Base-by-base conservation (phyloP, 2,888 invertebrate species). In the Tachystola acroxantha region DNA sequence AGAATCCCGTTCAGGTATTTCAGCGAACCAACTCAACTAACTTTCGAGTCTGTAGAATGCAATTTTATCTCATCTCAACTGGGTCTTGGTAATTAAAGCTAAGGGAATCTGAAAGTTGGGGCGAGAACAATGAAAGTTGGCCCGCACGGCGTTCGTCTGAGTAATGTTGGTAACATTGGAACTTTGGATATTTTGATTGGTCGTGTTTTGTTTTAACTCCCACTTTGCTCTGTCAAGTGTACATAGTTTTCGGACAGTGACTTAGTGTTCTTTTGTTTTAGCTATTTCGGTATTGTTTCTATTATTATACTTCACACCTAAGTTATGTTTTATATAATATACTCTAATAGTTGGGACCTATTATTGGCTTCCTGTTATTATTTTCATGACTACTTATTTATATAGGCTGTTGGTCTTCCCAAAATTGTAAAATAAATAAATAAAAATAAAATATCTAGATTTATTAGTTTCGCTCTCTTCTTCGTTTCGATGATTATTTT, bases 61-160 rank as follows among this genome's bases (percentile, higher is more conserved):
- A 56, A 61, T 58, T 61, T 53, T 50, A 54, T 57, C 54, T 42
- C 50, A 50, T 45, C 44, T 39, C 36, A 14, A 48, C 43, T 48
- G 47, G 40, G 44, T 50, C 45, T 43, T 28, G 48, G 54, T 53
- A 57, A 61, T 61, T 63, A 59, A 56, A 53, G 47, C 48, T 51
- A 45, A 48, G 46, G 53, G 52, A 58, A 53, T 56, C 47, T 36
- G 30, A 40, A 51, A 50, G 46, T 53, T 48, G 36, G n/a, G n/a
- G 14, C 7, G 33, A 30, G 40, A 34, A 24, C 32, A 40, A 45
- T 40, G 40, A 26, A 46, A 40, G 40, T 46, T 50, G 43, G 39
- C 14, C 37, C 36, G 30, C 27, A 36, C 36, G 36, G 31, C 20
- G 42, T 39, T 51, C 48, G 46, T 49, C 38, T 44, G 37, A 40